Base-by-base conservation (phyloP, 2,113 vertebrate species). In the Orycteropus afer region DNA sequence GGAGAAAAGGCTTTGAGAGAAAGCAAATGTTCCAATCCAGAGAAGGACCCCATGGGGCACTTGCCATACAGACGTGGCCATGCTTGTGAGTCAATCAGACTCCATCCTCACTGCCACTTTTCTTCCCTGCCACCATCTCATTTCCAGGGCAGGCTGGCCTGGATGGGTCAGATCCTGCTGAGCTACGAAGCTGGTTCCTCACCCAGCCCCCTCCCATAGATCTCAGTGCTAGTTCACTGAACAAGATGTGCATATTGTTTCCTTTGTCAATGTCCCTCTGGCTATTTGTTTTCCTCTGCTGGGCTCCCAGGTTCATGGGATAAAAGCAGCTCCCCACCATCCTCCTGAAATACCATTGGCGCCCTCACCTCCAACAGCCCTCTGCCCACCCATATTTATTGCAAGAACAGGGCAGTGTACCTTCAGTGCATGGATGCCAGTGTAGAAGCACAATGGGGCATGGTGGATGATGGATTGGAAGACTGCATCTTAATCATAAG, bases 401-500 rank as follows among this genome's bases (percentile, higher is more conserved):
- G 34, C 59, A 55, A 37, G 90, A 71, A 45, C 32, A 61, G 20
- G 49, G 55, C 15, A 40, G 1, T 3, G 22, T 14, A 14, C 67
- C 45, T 34, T 67, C 40, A 14, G 47, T 40, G 49, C 18, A 0
- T 2, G 0, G 0, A 0, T 61, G 63, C 86, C 71, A 2, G 76
- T 12, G 83, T n/a, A 8, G 61, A 25, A 0, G 53, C 7, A 23
- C 40, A 55, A 63, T 65, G 45, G 25, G 59, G 91, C 73, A 2
- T 89, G 57, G 59, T 34, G 71, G 80, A 77, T 47, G 77, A 45
- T 92, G 83, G 42, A 73, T 90, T 84, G 78, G 15, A 86, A 91
- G 40, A 12, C 59, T 25, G 42, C 37, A 69, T 74, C 45, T 94
- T 89, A 65, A 3, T 93, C 76, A 92, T 73, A 86, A 27, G 29